Evolutionary conservation across 2,888 invertebrate species (phyloP).

Genomic region (Glyphotaelius pellucidus): DNA sequence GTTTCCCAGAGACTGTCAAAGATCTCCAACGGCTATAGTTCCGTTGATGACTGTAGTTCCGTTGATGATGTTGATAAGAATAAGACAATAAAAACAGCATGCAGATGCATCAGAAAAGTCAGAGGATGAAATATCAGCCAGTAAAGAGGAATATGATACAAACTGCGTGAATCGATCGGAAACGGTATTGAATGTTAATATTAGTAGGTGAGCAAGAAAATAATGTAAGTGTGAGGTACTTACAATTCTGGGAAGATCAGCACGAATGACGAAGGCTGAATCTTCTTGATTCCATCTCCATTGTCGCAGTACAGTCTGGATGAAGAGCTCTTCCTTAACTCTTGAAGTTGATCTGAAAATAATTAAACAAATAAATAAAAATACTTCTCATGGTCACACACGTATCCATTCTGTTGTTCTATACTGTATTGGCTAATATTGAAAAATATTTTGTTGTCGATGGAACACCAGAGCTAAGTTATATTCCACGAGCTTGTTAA

Average conservation of each 20-base stretch:
- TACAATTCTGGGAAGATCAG: neutral
- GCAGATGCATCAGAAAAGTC: too few relatives aligned
- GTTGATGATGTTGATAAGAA: too few relatives aligned
- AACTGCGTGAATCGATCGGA: neutral
- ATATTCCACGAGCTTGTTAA: neutral
- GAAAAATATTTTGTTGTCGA: too few relatives aligned
- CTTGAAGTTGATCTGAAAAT: conserved; percentile 74
- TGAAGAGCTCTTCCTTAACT: conserved; percentile 78
- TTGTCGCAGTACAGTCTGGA: conserved; percentile 81
- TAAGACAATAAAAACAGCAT: too few relatives aligned
- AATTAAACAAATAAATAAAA: neutral
- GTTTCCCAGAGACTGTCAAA: too few relatives aligned
- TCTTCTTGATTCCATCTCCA: conserved; percentile 70
- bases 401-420: neutral
- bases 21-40: too few relatives aligned
- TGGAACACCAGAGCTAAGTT: too few relatives aligned
- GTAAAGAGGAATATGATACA: too few relatives aligned
- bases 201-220: neutral
- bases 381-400: neutral
- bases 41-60: too few relatives aligned
- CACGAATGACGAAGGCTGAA: conserved; percentile 33
- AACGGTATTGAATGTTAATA: too few relatives aligned
- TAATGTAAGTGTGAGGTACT: neutral
- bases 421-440: too few relatives aligned
- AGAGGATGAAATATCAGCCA: too few relatives aligned